Evolutionary conservation across 2,113 vertebrate species (phyloP), one percentile per base, ranked within the genome.

Genomic region (Irena cyanogastra): DNA sequence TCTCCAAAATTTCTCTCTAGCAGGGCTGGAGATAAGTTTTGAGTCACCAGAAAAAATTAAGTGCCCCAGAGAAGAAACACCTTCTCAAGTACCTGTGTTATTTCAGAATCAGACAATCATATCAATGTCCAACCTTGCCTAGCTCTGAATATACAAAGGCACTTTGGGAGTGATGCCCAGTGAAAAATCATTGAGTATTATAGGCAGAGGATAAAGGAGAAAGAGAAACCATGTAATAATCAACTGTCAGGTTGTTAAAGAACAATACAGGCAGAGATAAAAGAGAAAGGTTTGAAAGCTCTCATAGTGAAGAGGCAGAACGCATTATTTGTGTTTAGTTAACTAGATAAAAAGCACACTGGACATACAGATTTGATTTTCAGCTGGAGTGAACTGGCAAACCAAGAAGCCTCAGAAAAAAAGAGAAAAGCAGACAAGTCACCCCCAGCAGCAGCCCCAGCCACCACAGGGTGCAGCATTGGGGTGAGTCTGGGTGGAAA

Each of bases 241-340:
- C 76, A 71, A 78, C 94, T 95, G 92, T 86, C 93, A 97, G 90
- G 52, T 33, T 94, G 88, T 85, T 82, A 83, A 90, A 90, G 90
- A 96, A 92, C 90, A 96, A 96, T 71, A 57, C 69, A 81, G 91
- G 60, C 88, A 86, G 76, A 96, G 90, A 95, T 93, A 90, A 96
- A 97, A 96, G 92, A 42, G 64, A 94, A 75, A 71, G 56, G 30
- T 52, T 64, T 97, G 96, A 96, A 96, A 95, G 95, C 88, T 74
- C 92, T 95, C 64, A 61, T 70, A 83, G 41, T 78, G 79, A 90
- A 83, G 90, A 93, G 86, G 75, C 91, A 84, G 84, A 85, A 80
- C 5, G 1, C 70, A 8, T 92, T 89, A 93, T 96, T 93, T 95
- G 80, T 93, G 65, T 95, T 97, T 96, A 90, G 92, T 94, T 96